Percentiles rank a stretch among this genome's conserved stretches.
These are phyloP conservation scores for Apamea sordens DNA, from an alignment of 2,888 invertebrate genomes.

Conservation along the genomic window DNA sequence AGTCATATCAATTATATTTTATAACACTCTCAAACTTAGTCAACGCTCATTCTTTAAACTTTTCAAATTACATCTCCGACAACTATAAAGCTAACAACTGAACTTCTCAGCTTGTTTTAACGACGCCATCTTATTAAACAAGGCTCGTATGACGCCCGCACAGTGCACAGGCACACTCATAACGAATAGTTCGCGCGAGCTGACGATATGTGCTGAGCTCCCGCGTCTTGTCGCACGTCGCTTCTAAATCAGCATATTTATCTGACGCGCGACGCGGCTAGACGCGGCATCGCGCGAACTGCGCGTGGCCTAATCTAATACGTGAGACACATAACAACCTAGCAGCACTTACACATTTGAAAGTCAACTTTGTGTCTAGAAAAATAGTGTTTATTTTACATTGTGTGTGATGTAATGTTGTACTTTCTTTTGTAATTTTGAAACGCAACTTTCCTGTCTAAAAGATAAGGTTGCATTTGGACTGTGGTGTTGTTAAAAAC, in stretches of 20 bases:
- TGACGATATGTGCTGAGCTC: slow-evolving; percentile 39
- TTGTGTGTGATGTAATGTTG: slow-evolving; percentile 7
- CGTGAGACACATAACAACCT: slow-evolving; percentile 65
- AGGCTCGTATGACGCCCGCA: neutral
- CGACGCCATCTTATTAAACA: slow-evolving; percentile 26
- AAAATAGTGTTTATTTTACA: slow-evolving; percentile 41
- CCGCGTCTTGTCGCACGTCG: slow-evolving; percentile 48
- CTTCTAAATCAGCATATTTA: slow-evolving; percentile 70
- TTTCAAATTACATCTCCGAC: slow-evolving; percentile 11
- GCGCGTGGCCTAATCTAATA: slow-evolving; percentile 70
- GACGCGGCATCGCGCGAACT: slow-evolving; percentile 55
- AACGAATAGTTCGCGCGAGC: slow-evolving; percentile 14
- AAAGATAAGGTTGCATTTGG: slow-evolving; percentile 28
- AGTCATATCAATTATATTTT: slow-evolving; percentile 1
- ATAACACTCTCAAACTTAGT: slow-evolving; percentile 1
- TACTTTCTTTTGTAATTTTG: slow-evolving; percentile 11
- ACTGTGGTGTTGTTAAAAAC: slow-evolving; percentile 29
- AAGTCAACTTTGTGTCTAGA: slow-evolving; percentile 43
- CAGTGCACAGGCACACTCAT: neutral
- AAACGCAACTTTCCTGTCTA: slow-evolving; percentile 36
- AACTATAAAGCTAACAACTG: slow-evolving; percentile 24
- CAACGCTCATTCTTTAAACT: slow-evolving; percentile 13
- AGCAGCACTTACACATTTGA: slow-evolving; percentile 23
- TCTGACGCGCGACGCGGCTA: slow-evolving; percentile 55
- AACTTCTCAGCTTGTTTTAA: slow-evolving; percentile 21